These are phyloP conservation scores for Sebastes trivittatus DNA, from an alignment of 2,797 vertebrate species.

Conservation along the genomic window DNA sequence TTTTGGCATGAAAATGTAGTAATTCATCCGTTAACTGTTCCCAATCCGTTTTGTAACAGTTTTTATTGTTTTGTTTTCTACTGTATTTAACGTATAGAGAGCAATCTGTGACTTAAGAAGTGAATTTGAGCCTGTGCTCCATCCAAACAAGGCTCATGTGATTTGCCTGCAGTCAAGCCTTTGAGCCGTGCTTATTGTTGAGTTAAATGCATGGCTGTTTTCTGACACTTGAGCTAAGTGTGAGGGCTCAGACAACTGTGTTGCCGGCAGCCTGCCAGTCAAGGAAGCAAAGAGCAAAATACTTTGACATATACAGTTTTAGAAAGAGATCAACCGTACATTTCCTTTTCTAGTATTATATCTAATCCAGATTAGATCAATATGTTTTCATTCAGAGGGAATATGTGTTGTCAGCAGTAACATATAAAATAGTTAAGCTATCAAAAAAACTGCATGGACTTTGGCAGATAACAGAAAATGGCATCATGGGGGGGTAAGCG, in stretches of 20 bases:
- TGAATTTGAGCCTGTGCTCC: neutral
- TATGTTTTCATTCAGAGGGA: neutral
- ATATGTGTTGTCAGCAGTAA: neutral
- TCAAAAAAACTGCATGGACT: neutral
- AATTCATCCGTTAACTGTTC: neutral
- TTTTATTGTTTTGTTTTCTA: neutral
- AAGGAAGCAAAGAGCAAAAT: neutral
- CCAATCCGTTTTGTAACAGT: neutral
- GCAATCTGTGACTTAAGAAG: neutral
- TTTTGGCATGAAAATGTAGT: neutral
- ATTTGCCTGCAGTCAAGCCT: constrained; percentile 34
- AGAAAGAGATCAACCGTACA: neutral
- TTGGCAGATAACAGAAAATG: neutral
- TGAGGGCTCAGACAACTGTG: constrained; percentile 13
- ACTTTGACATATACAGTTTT: neutral
- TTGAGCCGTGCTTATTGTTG: constrained; percentile 61
- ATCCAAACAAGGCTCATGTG: constrained; percentile 34
- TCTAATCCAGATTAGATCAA: neutral
- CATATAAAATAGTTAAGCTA: neutral
- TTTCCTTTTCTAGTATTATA: neutral
- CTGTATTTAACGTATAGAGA: neutral
- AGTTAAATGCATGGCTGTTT: constrained; percentile 36
- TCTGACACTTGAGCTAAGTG: constrained; percentile 41
- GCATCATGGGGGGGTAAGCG: neutral
- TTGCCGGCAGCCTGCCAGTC: neutral